Conservation (phyloP, 35 echinoderm and acorn worm genomes). For the Holothuria glaberrima region DNA sequence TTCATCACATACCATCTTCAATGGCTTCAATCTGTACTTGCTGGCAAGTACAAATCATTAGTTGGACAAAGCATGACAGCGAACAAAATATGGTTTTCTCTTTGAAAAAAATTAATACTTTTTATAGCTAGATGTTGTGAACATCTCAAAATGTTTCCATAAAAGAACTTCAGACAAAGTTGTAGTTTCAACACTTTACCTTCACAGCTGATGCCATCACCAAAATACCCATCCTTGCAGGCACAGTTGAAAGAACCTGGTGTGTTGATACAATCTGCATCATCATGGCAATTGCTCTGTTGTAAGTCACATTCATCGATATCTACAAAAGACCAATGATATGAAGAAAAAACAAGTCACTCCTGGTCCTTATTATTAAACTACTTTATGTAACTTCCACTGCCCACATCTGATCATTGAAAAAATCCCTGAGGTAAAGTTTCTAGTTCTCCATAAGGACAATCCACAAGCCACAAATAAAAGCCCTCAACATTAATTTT, state of each 20-base stretch:
- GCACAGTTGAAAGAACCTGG: constrained; percentile 45
- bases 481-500: not conserved
- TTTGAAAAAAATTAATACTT: no score
- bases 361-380: not conserved
- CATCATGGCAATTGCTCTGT: constrained; percentile 19
- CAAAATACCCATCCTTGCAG: constrained; percentile 54
- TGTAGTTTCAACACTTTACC: not conserved
- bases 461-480: not conserved
- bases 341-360: no score
- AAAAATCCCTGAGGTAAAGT: not conserved
- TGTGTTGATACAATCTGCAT: constrained; percentile 42
- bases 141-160: no score
- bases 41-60: no score
- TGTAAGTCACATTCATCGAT: constrained; percentile 50
- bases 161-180: no score
- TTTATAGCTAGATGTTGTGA: no score
- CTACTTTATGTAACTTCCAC: not conserved
- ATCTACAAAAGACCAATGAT: constrained; percentile 10
- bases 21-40: no score
- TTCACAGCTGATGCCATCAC: constrained; percentile 53
- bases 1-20: no score
- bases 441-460: not conserved
- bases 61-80: no score
- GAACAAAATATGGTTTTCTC: no score
- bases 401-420: not conserved